Evolutionary conservation across 2,888 invertebrate species (phyloP).

Genomic region (Carterocephalus palaemon): DNA sequence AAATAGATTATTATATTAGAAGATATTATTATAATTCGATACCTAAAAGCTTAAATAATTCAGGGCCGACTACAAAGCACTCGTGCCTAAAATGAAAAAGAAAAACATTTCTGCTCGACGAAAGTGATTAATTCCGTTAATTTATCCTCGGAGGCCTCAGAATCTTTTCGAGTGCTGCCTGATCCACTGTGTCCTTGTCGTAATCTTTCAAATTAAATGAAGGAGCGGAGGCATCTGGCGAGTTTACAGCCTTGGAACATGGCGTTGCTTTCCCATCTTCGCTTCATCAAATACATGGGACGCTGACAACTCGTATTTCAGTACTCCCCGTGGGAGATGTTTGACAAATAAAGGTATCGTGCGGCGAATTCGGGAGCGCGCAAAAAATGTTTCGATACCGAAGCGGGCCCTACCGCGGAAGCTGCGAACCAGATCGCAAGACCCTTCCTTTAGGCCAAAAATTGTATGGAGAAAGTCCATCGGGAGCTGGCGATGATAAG

Average conservation of each 20-base stretch:
- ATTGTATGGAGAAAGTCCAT: slow-evolving; percentile 4
- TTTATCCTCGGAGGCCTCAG: slow-evolving; percentile 35
- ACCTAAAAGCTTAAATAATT: slow-evolving; percentile 8
- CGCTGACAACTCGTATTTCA: slow-evolving; percentile 26
- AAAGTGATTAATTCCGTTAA: slow-evolving; percentile 38
- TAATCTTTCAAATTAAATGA: slow-evolving; percentile 48
- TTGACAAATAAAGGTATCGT: slow-evolving; percentile 72
- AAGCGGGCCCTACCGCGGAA: slow-evolving; percentile 50
- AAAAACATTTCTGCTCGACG: slow-evolving; percentile 31
- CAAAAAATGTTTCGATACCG: slow-evolving; percentile 66
- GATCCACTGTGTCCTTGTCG: slow-evolving; percentile 36
- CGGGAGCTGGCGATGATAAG: slow-evolving; percentile 4
- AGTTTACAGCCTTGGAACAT: slow-evolving; percentile 35
- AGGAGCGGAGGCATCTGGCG: slow-evolving; percentile 39
- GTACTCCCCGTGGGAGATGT: slow-evolving; percentile 47
- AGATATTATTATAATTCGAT: slow-evolving; percentile 5
- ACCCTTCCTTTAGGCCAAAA: not conserved
- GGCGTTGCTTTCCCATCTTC: slow-evolving; percentile 17
- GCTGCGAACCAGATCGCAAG: slow-evolving; percentile 36
- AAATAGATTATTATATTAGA: too few species aligned
- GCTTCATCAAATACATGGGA: slow-evolving; percentile 17
- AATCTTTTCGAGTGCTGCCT: slow-evolving; percentile 35
- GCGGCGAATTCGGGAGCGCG: slow-evolving; percentile 58
- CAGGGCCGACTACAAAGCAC: slow-evolving; percentile 17
- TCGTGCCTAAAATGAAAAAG: slow-evolving; percentile 11